Conservation (phyloP, 2,888 invertebrate genomes). For the Drosophila parthenogenetica region DNA sequence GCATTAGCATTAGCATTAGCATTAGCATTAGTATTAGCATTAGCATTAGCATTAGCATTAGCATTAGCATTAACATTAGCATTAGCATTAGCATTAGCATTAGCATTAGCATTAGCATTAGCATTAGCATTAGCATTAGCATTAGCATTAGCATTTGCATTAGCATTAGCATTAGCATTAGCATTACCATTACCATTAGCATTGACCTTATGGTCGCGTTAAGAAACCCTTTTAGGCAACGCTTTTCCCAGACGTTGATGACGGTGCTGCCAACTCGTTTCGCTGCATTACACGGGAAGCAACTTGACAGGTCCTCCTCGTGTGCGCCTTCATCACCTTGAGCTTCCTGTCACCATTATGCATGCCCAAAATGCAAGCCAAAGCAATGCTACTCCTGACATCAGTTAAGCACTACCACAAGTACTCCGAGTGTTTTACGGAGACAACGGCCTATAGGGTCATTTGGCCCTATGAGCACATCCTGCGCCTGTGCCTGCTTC, state of each 20-base stretch:
- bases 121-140: constrained; percentile 9
- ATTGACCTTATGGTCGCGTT: not conserved
- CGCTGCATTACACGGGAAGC: constrained; percentile 24
- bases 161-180: constrained; percentile 10
- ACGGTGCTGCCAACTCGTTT: constrained; percentile 45
- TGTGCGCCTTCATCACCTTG: constrained; percentile 35
- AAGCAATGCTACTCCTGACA: constrained; percentile 1
- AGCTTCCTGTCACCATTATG: constrained; percentile 24
- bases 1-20: constrained; percentile 3
- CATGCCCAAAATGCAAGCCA: not conserved
- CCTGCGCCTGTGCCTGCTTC: not conserved
- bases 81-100: constrained; percentile 10
- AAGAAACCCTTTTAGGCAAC: constrained; percentile 6
- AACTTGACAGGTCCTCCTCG: constrained; percentile 43
- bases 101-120: constrained; percentile 8
- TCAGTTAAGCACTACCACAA: not conserved
- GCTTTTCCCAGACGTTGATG: not conserved
- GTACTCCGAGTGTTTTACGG: not conserved
- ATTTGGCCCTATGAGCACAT: not conserved
- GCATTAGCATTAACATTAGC: constrained; percentile 4
- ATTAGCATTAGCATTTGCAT: constrained; percentile 8
- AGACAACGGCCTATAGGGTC: not conserved
- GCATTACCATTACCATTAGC: constrained; percentile 2
- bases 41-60: constrained; percentile 3
- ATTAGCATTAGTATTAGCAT: constrained; percentile 6